These are phyloP conservation scores for Mesitornis unicolor DNA, from an alignment of 2,113 vertebrate genomes.

Conservation along the genomic window DNA sequence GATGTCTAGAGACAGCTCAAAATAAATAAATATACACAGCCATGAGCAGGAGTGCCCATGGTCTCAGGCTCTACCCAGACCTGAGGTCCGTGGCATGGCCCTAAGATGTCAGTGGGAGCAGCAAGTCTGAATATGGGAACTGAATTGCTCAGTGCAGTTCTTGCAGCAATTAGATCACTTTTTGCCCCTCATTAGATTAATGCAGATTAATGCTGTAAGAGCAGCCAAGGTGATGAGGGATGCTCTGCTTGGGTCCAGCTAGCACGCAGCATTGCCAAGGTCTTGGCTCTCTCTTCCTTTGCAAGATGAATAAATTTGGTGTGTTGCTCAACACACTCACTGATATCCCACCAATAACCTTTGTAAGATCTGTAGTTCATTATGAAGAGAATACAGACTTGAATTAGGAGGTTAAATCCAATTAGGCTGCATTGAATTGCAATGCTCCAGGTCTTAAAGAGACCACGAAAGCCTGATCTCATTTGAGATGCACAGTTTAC, in stretches of 20 bases:
- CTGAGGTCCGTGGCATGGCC: background rate
- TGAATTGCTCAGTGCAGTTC: background rate
- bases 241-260: background rate
- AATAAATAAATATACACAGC: background rate
- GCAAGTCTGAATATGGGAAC: background rate
- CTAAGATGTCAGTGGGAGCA: background rate
- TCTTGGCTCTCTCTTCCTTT: background rate
- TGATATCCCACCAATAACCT: background rate
- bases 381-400: background rate
- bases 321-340: background rate
- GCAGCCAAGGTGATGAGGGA: background rate
- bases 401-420: background rate
- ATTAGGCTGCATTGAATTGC: background rate
- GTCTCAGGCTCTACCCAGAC: background rate
- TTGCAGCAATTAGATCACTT: background rate
- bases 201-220: background rate
- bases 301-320: background rate
- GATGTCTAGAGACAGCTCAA: background rate
- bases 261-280: accelerated
- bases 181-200: background rate
- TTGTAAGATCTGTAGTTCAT: background rate
- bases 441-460: background rate
- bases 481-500: background rate
- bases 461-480: background rate
- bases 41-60: background rate